Percentiles rank a stretch among this genome's conserved stretches.
Evolutionary conservation across 2,113 vertebrate genomes (phyloP).

Genomic region (Rhodinocichla rosea): DNA sequence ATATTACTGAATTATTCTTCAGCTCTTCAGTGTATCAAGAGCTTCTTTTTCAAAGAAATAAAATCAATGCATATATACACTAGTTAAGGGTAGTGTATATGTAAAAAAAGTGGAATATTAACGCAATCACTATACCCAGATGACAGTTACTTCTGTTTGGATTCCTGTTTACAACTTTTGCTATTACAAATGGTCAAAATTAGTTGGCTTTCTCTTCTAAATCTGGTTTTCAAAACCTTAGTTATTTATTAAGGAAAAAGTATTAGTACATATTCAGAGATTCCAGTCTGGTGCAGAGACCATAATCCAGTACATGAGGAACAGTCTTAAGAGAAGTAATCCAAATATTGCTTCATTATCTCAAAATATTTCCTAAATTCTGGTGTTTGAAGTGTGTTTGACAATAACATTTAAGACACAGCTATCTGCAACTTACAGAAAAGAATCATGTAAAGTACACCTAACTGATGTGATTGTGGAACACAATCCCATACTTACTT

Average conservation of each 20-base stretch:
- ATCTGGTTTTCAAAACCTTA: background rate
- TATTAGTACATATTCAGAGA: background rate
- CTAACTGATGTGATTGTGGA: background rate
- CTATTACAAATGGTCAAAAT: background rate
- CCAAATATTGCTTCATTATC: background rate
- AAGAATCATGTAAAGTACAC: background rate
- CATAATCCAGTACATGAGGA: background rate
- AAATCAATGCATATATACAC: background rate
- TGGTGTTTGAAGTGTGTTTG: background rate
- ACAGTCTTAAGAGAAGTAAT: background rate
- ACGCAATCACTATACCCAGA: background rate
- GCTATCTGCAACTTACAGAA: background rate
- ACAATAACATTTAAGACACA: background rate
- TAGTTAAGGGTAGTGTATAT: background rate
- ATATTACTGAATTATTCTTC: background rate
- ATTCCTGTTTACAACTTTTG: background rate
- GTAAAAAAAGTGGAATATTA: background rate
- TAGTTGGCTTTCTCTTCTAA: background rate
- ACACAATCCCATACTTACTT: background rate
- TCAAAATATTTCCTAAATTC: background rate
- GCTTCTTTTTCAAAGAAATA: background rate
- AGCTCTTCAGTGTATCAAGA: background rate
- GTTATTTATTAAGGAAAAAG: background rate
- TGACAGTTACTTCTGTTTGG: background rate
- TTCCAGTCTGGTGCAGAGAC: background rate